A percentile compares a stretch with the other conserved stretches of the same genome.
Conservation (phyloP, 2,797 vertebrate genomes). For the Myoxocephalus aenaeus region DNA sequence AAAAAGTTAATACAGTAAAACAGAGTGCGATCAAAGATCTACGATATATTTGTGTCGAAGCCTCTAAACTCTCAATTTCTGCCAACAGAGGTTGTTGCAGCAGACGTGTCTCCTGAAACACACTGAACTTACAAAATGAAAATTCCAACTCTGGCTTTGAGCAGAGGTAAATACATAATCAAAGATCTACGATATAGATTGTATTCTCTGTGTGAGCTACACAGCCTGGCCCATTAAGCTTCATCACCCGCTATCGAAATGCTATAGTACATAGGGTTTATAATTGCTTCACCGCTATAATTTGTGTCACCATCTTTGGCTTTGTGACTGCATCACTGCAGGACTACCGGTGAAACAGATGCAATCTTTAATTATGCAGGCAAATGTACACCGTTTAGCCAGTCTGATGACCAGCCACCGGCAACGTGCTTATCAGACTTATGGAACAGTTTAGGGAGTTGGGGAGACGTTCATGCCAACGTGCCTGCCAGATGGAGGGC, state of each 20-base stretch:
- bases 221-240: conserved; percentile 16
- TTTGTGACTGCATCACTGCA: conserved; percentile 47
- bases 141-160: conserved; percentile 3
- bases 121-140: conserved; percentile 10
- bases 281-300: conserved; percentile 65
- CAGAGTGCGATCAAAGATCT: conserved; percentile 39
- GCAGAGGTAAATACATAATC: conserved; percentile 13
- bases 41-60: conserved; percentile 6
- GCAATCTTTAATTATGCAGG: conserved; percentile 80
- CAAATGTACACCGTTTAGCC: conserved; percentile 76
- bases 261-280: conserved; percentile 43
- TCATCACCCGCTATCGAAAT: conserved; percentile 49
- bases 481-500: conserved; percentile 73
- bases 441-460: conserved; percentile 71
- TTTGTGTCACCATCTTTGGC: conserved; percentile 64
- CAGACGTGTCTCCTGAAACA: not conserved
- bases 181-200: conserved; percentile 30
- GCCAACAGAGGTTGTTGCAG: not conserved
- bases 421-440: conserved; percentile 71
- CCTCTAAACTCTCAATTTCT: not conserved
- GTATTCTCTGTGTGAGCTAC: conserved; percentile 30
- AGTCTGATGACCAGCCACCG: conserved; percentile 70
- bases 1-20: not conserved
- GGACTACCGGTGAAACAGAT: conserved; percentile 71
- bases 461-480: conserved; percentile 62